Base-by-base conservation (phyloP, 2,113 vertebrate genomes). In the Pycnonotus jocosus region DNA sequence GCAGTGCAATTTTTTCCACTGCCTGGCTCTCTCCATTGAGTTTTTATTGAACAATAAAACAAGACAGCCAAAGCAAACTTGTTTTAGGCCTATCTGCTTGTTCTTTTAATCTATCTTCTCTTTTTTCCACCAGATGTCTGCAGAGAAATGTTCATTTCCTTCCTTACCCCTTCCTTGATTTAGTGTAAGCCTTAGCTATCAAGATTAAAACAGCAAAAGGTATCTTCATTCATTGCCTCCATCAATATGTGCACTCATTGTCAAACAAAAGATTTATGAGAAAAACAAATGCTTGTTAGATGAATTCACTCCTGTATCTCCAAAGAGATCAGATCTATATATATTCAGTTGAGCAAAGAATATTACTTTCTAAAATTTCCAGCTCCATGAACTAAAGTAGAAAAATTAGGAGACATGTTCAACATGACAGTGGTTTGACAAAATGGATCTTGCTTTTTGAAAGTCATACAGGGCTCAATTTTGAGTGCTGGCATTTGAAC, bases 21-120 rank as follows among this genome's bases (percentile, higher is more conserved):
- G 4, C 12, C 40, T 53, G 31, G 7, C 51, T 78, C 12, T 24
- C 7, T 81, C 38, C 14, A 23, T 71, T 66, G 73, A 72, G 12
- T 1, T 0, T 70, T 89, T 83, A 50, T 45, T 87, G n/a, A 74
- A 42, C 44, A 76, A 35, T 42, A 68, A 88, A 88, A 61, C 15
- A 72, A 72, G 33, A 62, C 9, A 81, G 15, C 6, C 65, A 87
- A 84, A 89, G 31, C 33, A 90, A 84, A 81, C 35, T 86, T 78
- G 9, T 8, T 71, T 88, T 51, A 56, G 33, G 8, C 15, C 42
- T 31, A 1, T 50, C 25, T 66, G 6, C 45, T 92, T 0, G 0
- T 78, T 89, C 45, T 81, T 84, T 61, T 60, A 24, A 58, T 58
- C 31, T 62, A 0, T 77, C 20, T 84, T 33, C 44, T 66, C 23